Evolutionary conservation across 2,888 invertebrate species (phyloP).

Genomic region (Yponomeuta sedellus): DNA sequence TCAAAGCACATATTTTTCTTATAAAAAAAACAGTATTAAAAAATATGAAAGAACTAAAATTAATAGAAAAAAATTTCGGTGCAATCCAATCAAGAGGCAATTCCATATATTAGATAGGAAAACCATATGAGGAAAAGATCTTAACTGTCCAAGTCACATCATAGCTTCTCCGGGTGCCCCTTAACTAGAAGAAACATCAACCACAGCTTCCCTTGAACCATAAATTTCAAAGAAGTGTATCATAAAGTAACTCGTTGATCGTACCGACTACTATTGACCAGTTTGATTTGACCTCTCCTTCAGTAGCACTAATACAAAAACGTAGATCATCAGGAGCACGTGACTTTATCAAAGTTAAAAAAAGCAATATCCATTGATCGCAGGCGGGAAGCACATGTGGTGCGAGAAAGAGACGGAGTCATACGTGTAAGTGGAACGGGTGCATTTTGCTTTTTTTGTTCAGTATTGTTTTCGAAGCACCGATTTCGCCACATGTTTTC

Average conservation of each 20-base stretch:
- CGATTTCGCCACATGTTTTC: conserved; percentile 60
- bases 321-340: background rate
- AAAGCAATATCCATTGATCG: conserved; percentile 56
- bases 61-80: no score
- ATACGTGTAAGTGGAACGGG: conserved; percentile 34
- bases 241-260: conserved; percentile 21
- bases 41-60: no score
- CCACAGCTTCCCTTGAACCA: background rate
- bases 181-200: background rate
- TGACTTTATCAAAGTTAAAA: conserved; percentile 25
- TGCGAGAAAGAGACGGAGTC: conserved; percentile 35
- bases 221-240: conserved; percentile 22
- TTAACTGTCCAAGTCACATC: background rate
- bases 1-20: no score
- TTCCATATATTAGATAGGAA: no score
- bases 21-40: no score
- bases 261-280: background rate
- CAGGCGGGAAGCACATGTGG: conserved; percentile 60
- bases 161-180: background rate
- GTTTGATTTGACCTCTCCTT: background rate
- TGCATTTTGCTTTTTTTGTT: conserved; percentile 37
- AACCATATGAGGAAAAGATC: no score
- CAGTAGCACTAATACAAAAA: background rate
- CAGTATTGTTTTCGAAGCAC: conserved; percentile 35
- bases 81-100: no score